A percentile compares a stretch with the other conserved stretches of the same genome.
These are phyloP conservation scores for Takifugu rubripes DNA, from an alignment of 2,797 vertebrate genomes.

Conservation along the genomic window DNA sequence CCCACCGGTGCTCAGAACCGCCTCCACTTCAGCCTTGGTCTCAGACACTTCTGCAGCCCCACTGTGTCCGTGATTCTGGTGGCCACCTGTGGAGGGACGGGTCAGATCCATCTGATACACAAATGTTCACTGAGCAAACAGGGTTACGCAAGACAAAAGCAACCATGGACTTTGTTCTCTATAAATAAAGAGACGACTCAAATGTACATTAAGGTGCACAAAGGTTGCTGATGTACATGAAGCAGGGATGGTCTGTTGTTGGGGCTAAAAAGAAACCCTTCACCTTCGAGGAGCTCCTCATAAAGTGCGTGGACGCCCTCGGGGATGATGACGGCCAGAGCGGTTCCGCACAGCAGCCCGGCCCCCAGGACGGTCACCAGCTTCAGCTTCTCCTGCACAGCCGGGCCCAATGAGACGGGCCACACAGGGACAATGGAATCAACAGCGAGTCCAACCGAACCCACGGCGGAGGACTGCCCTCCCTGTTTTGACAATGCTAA, in stretches of 20 bases:
- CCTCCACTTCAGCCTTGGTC: conserved; percentile 63
- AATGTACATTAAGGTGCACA: not conserved
- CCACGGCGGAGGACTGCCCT: too few relatives aligned
- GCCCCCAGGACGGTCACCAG: conserved; percentile 95
- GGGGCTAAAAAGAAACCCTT: not conserved
- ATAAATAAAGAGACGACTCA: conserved; percentile 1
- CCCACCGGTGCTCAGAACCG: conserved; percentile 41
- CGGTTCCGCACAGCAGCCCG: conserved; percentile 95
- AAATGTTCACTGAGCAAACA: conserved; percentile 18
- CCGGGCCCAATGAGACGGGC: conserved; percentile 4
- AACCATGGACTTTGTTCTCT: conserved; percentile 33
- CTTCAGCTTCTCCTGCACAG: conserved; percentile 87
- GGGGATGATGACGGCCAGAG: conserved; percentile 94
- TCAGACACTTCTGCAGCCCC: conserved; percentile 63
- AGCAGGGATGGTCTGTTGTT: too few relatives aligned
- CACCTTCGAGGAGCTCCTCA: conserved; percentile 93
- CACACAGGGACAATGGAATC: not conserved
- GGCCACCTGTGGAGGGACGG: conserved; percentile 54
- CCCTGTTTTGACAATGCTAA: not conserved
- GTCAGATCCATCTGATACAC: not conserved
- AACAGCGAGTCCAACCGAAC: too few relatives aligned
- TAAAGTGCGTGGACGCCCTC: conserved; percentile 98
- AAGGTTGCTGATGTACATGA: conserved; percentile 5
- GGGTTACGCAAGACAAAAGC: not conserved
- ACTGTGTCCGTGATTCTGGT: conserved; percentile 62